A percentile compares a stretch with the other conserved stretches of the same genome.
These are phyloP conservation scores for Lophura nycthemera DNA, from an alignment of 2,113 vertebrate species.

Conservation along the genomic window DNA sequence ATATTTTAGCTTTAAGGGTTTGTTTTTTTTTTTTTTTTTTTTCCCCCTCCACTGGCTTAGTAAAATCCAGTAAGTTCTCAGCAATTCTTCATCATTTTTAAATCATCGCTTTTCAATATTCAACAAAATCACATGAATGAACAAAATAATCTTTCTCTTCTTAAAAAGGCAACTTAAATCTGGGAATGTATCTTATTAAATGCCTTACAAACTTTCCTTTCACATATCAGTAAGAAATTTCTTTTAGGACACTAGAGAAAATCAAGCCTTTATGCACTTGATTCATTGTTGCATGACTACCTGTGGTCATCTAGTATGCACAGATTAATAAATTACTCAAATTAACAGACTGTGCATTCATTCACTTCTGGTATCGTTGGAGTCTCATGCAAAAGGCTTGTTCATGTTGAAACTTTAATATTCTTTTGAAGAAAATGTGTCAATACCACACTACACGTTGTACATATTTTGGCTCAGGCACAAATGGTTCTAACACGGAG, in stretches of 20 bases:
- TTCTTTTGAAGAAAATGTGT: not conserved
- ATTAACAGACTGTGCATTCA: not conserved
- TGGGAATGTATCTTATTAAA: not conserved
- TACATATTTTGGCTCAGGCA: not conserved
- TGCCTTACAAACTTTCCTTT: not conserved
- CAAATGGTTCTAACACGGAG: not conserved
- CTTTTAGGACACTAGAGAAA: not conserved
- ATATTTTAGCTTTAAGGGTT: not conserved
- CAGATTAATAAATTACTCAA: not conserved
- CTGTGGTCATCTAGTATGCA: not conserved
- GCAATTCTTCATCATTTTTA: not conserved
- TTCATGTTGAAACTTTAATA: not conserved
- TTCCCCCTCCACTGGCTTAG: not conserved
- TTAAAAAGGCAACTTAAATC: not conserved
- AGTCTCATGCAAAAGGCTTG: not conserved
- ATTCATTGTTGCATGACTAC: not conserved
- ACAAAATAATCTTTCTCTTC: not conserved
- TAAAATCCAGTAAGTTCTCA: not conserved
- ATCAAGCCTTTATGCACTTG: not conserved
- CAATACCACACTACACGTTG: not conserved
- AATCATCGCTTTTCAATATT: not conserved
- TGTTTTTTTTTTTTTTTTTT: not conserved
- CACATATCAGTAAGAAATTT: not conserved
- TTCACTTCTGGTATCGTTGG: accelerated
- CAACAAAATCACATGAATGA: not conserved